phyloP scores from a whole-genome alignment of 1,140 invertebrate species.

The Stenopsyche tienmushanensis region DNA sequence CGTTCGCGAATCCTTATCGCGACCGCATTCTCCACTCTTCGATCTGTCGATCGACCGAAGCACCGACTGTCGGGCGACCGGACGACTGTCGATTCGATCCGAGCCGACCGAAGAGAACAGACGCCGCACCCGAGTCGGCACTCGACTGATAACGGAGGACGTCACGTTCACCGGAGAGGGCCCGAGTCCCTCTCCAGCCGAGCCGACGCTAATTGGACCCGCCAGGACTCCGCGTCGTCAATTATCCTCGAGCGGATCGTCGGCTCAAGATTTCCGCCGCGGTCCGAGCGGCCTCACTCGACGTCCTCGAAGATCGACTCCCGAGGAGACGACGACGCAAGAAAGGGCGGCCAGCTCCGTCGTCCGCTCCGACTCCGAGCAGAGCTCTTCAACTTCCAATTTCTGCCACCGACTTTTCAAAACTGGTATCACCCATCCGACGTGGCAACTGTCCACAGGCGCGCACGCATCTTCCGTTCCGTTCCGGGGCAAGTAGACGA shows the following conservation, averaged over 20 bases:
- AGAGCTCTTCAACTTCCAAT: too few relatives aligned
- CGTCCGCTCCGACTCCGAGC: too few relatives aligned
- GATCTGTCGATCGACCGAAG: neutral
- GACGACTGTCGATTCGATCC: conserved; percentile 2
- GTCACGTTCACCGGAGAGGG: neutral
- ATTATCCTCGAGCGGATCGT: neutral
- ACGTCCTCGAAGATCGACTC: too few relatives aligned
- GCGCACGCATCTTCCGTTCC: too few relatives aligned
- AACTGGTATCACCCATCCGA: too few relatives aligned
- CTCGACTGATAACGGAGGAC: conserved; percentile 11
- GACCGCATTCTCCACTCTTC: neutral
- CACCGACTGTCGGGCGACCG: neutral
- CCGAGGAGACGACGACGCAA: too few relatives aligned
- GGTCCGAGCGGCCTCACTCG: too few relatives aligned
- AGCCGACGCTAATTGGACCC: neutral
- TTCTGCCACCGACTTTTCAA: too few relatives aligned
- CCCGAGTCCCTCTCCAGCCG: neutral
- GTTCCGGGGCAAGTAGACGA: too few relatives aligned
- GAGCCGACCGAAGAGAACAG: neutral
- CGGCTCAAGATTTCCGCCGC: conserved; percentile 3
- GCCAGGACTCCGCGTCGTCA: conserved; percentile 7
- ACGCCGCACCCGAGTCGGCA: neutral
- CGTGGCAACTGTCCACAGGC: too few relatives aligned
- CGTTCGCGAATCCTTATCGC: neutral
- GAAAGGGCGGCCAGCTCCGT: too few relatives aligned